Evolutionary conservation across 2,113 vertebrate species (phyloP).

Genomic region (Actenoides lindsayi): DNA sequence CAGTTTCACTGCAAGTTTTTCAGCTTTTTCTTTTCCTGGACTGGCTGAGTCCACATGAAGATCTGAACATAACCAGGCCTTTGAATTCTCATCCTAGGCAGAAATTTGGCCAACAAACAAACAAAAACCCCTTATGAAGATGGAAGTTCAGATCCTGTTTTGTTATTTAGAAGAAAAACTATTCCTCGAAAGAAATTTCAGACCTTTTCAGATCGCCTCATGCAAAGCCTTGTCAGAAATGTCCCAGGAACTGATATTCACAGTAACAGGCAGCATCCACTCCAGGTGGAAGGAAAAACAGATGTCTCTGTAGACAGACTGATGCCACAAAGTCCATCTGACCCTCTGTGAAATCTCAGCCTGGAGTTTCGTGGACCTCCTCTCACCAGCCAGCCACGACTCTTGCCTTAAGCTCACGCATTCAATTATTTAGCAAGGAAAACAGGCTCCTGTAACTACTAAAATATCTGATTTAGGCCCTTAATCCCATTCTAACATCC

Average conservation of each 20-base stretch:
- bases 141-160: background rate
- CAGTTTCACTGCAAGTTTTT: fast-evolving
- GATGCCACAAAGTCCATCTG: background rate
- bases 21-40: background rate
- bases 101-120: background rate
- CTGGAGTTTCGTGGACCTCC: background rate
- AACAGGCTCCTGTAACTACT: slow-evolving; percentile 22
- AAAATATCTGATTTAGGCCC: slow-evolving; percentile 36
- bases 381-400: background rate
- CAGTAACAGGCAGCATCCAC: background rate
- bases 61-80: background rate
- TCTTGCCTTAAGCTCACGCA: background rate
- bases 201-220: background rate
- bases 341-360: background rate
- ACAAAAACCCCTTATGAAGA: background rate
- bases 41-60: background rate
- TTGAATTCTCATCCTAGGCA: background rate
- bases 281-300: background rate
- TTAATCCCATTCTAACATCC: slow-evolving; percentile 28
- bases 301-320: background rate
- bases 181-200: background rate
- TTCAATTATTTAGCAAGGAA: slow-evolving; percentile 46
- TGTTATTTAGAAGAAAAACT: background rate
- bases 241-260: background rate
- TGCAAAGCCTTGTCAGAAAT: background rate